Evolutionary conservation across 2,797 vertebrate species (phyloP).

Genomic region (Dromococcyx pavoninus): DNA sequence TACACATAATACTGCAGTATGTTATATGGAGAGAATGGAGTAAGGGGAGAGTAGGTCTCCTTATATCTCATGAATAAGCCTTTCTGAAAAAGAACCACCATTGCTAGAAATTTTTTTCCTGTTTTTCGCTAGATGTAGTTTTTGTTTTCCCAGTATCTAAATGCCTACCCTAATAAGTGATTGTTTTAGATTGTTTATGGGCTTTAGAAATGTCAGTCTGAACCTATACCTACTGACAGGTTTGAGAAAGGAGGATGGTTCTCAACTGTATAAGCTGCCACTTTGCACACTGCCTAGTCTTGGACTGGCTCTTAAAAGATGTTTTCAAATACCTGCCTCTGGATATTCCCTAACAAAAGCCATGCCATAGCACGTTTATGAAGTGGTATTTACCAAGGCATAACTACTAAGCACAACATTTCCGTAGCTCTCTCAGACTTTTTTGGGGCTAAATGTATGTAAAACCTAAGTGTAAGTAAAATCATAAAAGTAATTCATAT

Average conservation of each 20-base stretch:
- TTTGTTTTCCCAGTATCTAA: not conserved
- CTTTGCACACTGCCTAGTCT: not conserved
- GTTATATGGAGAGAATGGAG: not conserved
- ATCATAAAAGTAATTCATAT: not conserved
- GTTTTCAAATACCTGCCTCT: not conserved
- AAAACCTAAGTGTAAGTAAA: too few species aligned
- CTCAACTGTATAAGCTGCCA: not conserved
- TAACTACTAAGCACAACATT: not conserved
- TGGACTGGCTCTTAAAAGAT: not conserved
- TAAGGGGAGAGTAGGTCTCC: not conserved
- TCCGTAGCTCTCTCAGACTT: not conserved
- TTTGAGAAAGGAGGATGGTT: not conserved
- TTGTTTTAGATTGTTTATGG: not conserved
- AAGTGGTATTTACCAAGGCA: not conserved
- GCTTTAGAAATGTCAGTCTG: not conserved
- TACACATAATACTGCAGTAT: fast-evolving
- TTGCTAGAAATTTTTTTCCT: not conserved
- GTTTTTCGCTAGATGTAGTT: not conserved
- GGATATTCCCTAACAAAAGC: not conserved
- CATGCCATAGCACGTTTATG: not conserved
- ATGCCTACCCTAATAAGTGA: not conserved
- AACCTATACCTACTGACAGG: not conserved
- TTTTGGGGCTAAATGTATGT: not conserved
- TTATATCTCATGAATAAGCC: not conserved
- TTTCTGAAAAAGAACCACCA: not conserved